A percentile compares a stretch with the other conserved stretches of the same genome.
Evolutionary conservation across 2,888 invertebrate species (phyloP).

Genomic region (Agrenia bidenticulata): DNA sequence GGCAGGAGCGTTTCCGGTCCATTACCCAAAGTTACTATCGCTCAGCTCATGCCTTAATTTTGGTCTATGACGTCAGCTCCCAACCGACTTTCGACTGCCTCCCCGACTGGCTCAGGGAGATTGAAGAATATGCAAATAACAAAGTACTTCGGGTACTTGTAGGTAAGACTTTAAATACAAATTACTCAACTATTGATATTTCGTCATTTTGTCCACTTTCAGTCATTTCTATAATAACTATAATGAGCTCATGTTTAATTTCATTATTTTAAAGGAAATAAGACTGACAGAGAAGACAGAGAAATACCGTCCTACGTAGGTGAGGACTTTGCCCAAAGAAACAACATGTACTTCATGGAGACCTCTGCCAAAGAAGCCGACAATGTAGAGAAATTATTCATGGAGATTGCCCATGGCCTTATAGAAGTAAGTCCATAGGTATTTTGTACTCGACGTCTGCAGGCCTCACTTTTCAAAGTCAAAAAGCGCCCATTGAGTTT

Average conservation of each 20-base stretch:
- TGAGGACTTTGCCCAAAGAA: slow-evolving; percentile 90
- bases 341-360: slow-evolving; percentile 97
- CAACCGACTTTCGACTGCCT: slow-evolving; percentile 97
- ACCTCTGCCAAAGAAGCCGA: slow-evolving; percentile 98
- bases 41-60: slow-evolving; percentile 93
- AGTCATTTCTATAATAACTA: not conserved
- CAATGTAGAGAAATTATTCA: slow-evolving; percentile 93
- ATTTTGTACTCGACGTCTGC: slow-evolving; percentile 13
- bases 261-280: slow-evolving; percentile 70
- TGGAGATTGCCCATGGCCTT: slow-evolving; percentile 91
- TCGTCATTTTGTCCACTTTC: not conserved
- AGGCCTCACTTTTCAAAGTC: slow-evolving; percentile 3
- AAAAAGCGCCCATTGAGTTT: no score
- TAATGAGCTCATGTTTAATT: no score
- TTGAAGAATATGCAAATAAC: slow-evolving; percentile 94
- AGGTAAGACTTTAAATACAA: slow-evolving; percentile 64
- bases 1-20: slow-evolving; percentile 82
- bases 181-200: no score
- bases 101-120: slow-evolving; percentile 95
- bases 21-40: slow-evolving; percentile 98
- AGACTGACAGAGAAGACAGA: slow-evolving; percentile 93
- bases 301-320: slow-evolving; percentile 94
- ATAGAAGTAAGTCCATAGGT: slow-evolving; percentile 74
- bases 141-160: slow-evolving; percentile 92
- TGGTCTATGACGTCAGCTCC: slow-evolving; percentile 96